Base-by-base conservation (phyloP, 2,113 vertebrate species). In the Formicarius rufipectus region DNA sequence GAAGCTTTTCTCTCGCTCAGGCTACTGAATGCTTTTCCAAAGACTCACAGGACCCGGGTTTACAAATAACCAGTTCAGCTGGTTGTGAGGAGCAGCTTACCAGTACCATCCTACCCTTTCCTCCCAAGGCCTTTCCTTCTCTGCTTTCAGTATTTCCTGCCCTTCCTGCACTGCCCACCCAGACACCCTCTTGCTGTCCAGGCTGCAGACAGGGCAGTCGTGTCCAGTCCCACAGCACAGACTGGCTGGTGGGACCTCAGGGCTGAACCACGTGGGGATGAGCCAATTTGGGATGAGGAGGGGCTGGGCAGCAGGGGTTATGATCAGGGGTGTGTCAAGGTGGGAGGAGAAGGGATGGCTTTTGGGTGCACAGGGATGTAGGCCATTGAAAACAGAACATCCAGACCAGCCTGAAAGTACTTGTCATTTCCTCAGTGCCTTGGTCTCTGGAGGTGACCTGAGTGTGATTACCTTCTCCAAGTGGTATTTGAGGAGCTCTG, bases 161-260 rank as follows among this genome's bases (percentile, higher is more conserved):
- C 33, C 30, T 63, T 75, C 39, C 68, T 76, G 45, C 67, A 35
- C 2, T 4, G 4, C 28, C 31, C 33, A 28, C 17, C n/a, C 55
- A 45, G 44, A 22, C 17, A 20, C 18, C 1, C 14, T 7, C 0
- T 2, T 2, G 0, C 75, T 23, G 15, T 19, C 23, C 27, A 8
- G 28, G 24, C 53, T 64, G 68, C 30, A 71, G 56, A 25, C 8
- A 33, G 56, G 39, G 71, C 56, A 72, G 83, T 31, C 2, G 2
- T 12, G 12, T 6, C 33, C 27, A 20, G 42, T 4, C 44, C 71
- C 15, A 7, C 63, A 73, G 44, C 50, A 33, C 42, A 89, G 59
- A 31, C 40, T 21, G 6, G 12, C 33, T 78, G 31, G 22, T 21
- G 78, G 47, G 28, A 16, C 21, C 1, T 0, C 40, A 39, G 73